These are phyloP conservation scores for Aphodius granarius DNA, from an alignment of 2,888 invertebrate genomes.

Conservation along the genomic window DNA sequence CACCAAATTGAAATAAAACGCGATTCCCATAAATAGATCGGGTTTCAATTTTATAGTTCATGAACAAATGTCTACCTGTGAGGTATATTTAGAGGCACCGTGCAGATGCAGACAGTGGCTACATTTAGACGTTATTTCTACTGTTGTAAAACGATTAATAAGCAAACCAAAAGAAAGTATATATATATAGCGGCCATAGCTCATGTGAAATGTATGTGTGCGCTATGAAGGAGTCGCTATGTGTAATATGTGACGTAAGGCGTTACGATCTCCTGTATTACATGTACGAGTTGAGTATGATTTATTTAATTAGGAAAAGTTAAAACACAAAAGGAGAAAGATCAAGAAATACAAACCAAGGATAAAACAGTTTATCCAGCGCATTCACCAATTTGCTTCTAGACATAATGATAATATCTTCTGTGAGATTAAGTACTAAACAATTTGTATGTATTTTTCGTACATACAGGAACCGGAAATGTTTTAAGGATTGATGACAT, in stretches of 20 bases:
- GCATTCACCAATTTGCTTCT: too few species aligned
- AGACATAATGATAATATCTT: too few species aligned
- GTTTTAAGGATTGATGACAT: background rate
- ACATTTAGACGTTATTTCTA: background rate
- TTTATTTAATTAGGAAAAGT: background rate
- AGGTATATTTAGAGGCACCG: background rate
- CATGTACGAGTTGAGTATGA: background rate
- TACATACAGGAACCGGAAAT: background rate
- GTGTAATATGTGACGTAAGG: background rate
- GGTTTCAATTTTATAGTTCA: conserved; percentile 21
- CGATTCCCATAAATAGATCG: conserved; percentile 21
- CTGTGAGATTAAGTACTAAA: too few species aligned
- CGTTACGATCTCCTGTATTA: background rate
- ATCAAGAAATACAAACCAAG: too few species aligned
- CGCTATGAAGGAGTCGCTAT: background rate
- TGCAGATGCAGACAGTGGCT: background rate
- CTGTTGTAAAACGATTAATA: background rate
- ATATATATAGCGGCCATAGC: background rate
- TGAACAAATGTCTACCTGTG: conserved; percentile 13
- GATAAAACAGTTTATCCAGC: too few species aligned
- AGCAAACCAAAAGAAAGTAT: background rate
- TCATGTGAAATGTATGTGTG: background rate
- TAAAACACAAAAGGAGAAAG: background rate
- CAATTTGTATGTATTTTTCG: too few species aligned
- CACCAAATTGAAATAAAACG: conserved; percentile 23